These are phyloP conservation scores for Ophiodon elongatus DNA, from an alignment of 2,113 vertebrate genomes.

Conservation along the genomic window DNA sequence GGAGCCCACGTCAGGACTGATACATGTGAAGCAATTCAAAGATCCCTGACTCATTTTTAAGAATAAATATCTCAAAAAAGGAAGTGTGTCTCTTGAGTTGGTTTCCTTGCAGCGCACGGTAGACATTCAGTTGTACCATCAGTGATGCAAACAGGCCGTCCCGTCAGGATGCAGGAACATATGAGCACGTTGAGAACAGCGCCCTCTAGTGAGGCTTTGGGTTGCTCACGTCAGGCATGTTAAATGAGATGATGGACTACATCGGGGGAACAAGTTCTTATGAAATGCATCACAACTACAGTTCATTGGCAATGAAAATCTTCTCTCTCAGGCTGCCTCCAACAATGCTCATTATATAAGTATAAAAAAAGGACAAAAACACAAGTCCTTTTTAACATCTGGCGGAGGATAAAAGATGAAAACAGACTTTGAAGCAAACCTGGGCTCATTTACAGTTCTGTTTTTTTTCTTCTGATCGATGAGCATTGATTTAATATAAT, in stretches of 20 bases:
- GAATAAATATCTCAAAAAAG: conserved; percentile 88
- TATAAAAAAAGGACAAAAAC: not conserved
- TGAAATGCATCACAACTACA: not conserved
- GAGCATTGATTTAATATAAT: not conserved
- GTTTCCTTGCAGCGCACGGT: not conserved
- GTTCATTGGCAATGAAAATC: not conserved
- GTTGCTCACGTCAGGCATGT: not conserved
- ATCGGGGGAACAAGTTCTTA: not conserved
- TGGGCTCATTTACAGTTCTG: not conserved
- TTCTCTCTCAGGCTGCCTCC: not conserved
- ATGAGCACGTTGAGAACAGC: conserved; percentile 28
- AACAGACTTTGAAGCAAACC: not conserved
- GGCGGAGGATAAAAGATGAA: not conserved
- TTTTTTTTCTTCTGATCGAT: too few relatives aligned
- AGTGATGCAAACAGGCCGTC: not conserved
- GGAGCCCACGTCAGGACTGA: conserved; percentile 60
- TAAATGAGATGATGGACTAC: not conserved
- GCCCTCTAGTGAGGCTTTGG: conserved; percentile 54
- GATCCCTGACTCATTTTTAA: conserved; percentile 92
- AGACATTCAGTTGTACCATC: not conserved
- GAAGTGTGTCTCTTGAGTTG: conserved; percentile 16
- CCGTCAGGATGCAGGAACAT: not conserved
- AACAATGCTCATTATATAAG: not conserved
- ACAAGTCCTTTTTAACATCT: not conserved
- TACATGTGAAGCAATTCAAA: conserved; percentile 76